A percentile compares a stretch with the other conserved stretches of the same genome.
Evolutionary conservation across 2,888 invertebrate genomes (phyloP).

Genomic region (Orthosia gothica): DNA sequence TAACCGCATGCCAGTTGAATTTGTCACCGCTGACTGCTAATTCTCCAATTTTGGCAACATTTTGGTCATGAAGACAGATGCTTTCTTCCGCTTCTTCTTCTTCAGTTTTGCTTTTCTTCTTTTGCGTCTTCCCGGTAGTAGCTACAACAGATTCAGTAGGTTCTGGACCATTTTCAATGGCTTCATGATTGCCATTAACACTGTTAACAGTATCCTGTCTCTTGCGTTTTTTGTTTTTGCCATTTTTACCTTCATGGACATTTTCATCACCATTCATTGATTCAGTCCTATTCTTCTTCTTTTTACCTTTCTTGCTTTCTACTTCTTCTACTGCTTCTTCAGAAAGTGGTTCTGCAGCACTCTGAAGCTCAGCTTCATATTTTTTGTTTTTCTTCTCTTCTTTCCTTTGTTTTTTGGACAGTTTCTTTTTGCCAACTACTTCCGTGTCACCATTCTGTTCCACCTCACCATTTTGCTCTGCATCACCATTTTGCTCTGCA

Average conservation of each 20-base stretch:
- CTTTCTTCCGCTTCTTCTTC: constrained; percentile 82
- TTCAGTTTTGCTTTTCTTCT: constrained; percentile 84
- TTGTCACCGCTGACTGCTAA: constrained; percentile 78
- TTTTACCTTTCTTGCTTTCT: constrained; percentile 84
- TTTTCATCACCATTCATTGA: constrained; percentile 76
- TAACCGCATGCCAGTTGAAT: constrained; percentile 90
- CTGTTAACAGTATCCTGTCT: constrained; percentile 85
- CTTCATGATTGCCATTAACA: constrained; percentile 72
- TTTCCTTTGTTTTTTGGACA: constrained; percentile 88
- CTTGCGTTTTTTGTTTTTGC: constrained; percentile 85
- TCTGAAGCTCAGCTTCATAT: constrained; percentile 87
- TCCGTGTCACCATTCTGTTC: constrained; percentile 65
- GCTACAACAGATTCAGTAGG: constrained; percentile 66
- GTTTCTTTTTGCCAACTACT: constrained; percentile 73
- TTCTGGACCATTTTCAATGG: constrained; percentile 58
- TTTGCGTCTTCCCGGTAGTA: constrained; percentile 74
- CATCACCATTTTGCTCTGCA: constrained; percentile 53
- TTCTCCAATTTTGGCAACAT: constrained; percentile 87
- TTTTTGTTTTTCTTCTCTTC: constrained; percentile 88
- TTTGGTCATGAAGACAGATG: constrained; percentile 86
- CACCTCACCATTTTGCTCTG: constrained; percentile 55
- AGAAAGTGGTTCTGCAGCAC: constrained; percentile 77
- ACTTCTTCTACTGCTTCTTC: constrained; percentile 75
- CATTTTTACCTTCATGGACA: constrained; percentile 75
- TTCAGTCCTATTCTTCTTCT: constrained; percentile 85